Conservation (phyloP, 2,113 vertebrate genomes). For the Albula glossodonta region DNA sequence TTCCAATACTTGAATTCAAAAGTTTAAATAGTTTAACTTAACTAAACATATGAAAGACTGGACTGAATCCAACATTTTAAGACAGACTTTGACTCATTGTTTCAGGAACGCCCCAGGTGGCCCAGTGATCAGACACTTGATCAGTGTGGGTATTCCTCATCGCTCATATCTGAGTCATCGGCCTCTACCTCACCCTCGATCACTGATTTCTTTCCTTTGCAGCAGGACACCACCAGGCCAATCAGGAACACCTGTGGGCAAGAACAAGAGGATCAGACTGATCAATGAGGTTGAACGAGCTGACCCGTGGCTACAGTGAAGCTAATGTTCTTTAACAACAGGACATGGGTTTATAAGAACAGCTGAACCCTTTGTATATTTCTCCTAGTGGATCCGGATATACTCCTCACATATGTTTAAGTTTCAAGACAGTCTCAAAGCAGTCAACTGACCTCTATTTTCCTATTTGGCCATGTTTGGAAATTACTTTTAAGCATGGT, state of each 20-base stretch:
- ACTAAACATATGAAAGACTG: background rate
- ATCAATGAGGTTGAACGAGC: background rate
- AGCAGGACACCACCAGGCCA: conserved; percentile 90
- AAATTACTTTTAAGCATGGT: too few species aligned
- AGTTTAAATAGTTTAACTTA: background rate
- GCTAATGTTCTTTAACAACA: too few species aligned
- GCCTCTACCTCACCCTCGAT: conserved; percentile 93
- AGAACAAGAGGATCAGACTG: background rate
- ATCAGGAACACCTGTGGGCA: conserved; percentile 84
- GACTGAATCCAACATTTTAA: background rate
- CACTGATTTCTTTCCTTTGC: conserved; percentile 94
- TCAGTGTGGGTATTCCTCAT: conserved; percentile 81
- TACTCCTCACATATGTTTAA: too few species aligned
- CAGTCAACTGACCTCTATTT: too few species aligned
- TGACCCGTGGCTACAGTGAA: too few species aligned
- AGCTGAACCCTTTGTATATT: too few species aligned
- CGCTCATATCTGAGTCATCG: conserved; percentile 91
- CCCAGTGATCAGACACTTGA: background rate
- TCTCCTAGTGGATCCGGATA: too few species aligned
- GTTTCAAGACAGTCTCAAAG: too few species aligned
- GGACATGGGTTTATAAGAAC: too few species aligned
- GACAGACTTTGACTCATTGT: background rate
- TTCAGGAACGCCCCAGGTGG: background rate
- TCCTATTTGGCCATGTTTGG: too few species aligned
- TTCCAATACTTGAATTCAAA: background rate